Base-by-base conservation (phyloP, 2,888 invertebrate genomes). In the Tenthredo mesomela region DNA sequence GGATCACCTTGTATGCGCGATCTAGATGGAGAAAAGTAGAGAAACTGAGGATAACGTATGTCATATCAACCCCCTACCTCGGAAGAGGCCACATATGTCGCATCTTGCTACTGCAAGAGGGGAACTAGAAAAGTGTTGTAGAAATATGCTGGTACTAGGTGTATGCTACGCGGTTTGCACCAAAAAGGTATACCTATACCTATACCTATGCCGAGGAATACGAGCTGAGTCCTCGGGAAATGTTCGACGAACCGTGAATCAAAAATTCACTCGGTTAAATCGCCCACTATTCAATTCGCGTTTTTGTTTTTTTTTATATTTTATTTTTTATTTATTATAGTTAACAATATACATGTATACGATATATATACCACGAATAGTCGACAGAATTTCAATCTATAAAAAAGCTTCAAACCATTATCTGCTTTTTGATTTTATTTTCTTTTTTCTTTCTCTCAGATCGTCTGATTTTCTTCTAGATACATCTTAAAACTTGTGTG, bases 11-110 rank as follows among this genome's bases (percentile, higher is more conserved):
- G 40, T 40, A 71, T 40, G 37, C 33, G 37, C 70, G 70, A 71
- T 33, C n/a, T 33, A 71, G 70, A 71, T 33, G 40, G 40, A 71
- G 37, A 71, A 37, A 71, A 71, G 40, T 37, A 40, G 70, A 37
- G 70, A 25, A 40, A n/a, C 70, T 37, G 40, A 75, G 75, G 75
- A 40, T 75, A 75, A 75, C 75, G 75, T 75, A 37, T 75, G 75
- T 47, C 47, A 43, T 75, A 75, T 75, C 47, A 40, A 29, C 50
- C 75, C 75, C 50, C 29, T 75, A 2, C 75, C 67, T 15, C n/a
- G 70, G 15, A 37, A 71, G 21, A 71, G 6, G 33, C n/a, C 70
- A 71, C 70, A 40, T 71, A 71, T 71, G 40, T 71, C 61, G 61
- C 61, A 61, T 61, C 61, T 25, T 61, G 54, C 54, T 54, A n/a